Percentiles rank a stretch among this genome's conserved stretches.
These are phyloP conservation scores for Polietes domitor DNA, from an alignment of 2,888 invertebrate genomes.

Conservation along the genomic window DNA sequence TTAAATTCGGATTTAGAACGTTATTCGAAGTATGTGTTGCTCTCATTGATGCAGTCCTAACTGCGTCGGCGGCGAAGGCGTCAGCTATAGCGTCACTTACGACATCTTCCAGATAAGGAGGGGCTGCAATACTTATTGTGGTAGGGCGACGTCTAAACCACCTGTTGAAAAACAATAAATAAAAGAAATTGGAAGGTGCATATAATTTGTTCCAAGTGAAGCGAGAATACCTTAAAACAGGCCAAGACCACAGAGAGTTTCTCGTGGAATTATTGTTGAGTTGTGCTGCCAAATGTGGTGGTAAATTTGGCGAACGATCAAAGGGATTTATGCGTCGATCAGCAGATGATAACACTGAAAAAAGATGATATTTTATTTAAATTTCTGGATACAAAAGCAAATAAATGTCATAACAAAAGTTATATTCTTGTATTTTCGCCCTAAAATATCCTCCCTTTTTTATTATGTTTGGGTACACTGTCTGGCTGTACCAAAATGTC, in stretches of 20 bases:
- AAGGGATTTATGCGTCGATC: constrained; percentile 79
- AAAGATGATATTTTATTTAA: background rate
- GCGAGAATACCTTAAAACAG: constrained; percentile 73
- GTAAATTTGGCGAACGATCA: constrained; percentile 77
- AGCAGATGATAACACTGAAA: constrained; percentile 73
- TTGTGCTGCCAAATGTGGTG: constrained; percentile 74
- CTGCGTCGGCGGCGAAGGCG: background rate
- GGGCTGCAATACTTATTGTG: constrained; percentile 76
- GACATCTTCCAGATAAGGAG: constrained; percentile 73
- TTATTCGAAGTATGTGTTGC: constrained; percentile 78
- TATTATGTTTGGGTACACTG: too few relatives aligned
- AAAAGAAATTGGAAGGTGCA: background rate
- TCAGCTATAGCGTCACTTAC: constrained; percentile 59
- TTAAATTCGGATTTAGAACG: constrained; percentile 80
- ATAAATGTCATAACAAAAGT: too few relatives aligned
- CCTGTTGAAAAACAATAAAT: constrained; percentile 56
- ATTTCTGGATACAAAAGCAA: too few relatives aligned
- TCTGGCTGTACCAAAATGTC: too few relatives aligned
- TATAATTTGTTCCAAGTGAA: background rate
- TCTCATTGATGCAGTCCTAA: constrained; percentile 47
- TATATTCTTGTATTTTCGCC: too few relatives aligned
- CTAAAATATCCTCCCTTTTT: too few relatives aligned
- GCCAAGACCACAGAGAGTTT: constrained; percentile 73
- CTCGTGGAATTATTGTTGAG: constrained; percentile 67
- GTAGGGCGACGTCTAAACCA: constrained; percentile 69